These are phyloP conservation scores for Gryllus longicercus DNA, from an alignment of 2,888 invertebrate genomes.

Conservation along the genomic window DNA sequence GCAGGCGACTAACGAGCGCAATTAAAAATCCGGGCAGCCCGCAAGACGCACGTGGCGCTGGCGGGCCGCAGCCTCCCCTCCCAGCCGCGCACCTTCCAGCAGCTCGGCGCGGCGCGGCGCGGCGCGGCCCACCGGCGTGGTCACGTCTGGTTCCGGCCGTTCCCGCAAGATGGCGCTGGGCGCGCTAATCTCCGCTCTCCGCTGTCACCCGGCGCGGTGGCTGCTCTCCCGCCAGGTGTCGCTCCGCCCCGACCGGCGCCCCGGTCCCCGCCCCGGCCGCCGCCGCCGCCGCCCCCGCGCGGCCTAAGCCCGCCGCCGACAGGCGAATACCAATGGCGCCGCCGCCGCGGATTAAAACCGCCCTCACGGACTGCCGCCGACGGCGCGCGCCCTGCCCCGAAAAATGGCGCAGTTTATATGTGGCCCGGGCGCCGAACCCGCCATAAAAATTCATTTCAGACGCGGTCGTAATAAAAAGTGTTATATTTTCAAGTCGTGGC, in stretches of 20 bases:
- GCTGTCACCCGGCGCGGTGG: conserved; percentile 19
- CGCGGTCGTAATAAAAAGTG: conserved; percentile 3
- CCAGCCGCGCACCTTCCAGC: no score
- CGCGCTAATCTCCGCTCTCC: conserved; percentile 23
- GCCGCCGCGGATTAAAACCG: not conserved
- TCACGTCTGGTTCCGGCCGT: conserved; percentile 36
- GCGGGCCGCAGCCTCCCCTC: no score
- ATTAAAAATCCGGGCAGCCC: no score
- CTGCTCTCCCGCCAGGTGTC: conserved; percentile 6
- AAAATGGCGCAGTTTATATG: conserved; percentile 17
- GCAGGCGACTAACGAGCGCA: no score
- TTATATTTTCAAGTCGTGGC: conserved; percentile 17
- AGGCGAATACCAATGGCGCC: not conserved
- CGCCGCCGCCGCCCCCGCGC: not conserved
- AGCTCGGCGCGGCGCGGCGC: no score
- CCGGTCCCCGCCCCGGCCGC: not conserved
- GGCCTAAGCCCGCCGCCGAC: not conserved
- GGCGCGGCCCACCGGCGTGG: conserved; percentile 18
- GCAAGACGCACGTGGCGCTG: no score
- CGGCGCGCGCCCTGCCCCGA: not conserved
- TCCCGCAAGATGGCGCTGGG: conserved; percentile 37
- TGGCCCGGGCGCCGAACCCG: not conserved
- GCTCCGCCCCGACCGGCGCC: not conserved
- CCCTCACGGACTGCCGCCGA: not conserved
- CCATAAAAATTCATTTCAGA: conserved; percentile 17